These are phyloP conservation scores for Kobus ellipsiprymnus DNA, from an alignment of 2,113 vertebrate genomes.

Conservation along the genomic window DNA sequence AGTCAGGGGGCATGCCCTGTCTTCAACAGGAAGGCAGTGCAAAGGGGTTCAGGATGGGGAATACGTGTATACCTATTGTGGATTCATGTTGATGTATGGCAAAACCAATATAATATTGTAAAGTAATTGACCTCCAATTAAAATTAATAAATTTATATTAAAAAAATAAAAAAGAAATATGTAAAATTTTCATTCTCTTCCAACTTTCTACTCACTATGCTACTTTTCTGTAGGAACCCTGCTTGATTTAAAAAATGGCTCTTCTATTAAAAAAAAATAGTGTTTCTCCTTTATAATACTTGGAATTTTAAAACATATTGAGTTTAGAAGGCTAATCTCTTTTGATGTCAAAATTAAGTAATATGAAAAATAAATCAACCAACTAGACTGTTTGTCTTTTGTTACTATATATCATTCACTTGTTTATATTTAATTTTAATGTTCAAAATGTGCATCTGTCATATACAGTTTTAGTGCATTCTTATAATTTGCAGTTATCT, in stretches of 20 bases:
- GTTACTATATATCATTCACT: neutral
- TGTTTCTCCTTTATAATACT: neutral
- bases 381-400: neutral
- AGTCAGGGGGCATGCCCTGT: neutral
- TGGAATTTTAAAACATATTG: neutral
- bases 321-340: neutral
- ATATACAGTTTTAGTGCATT: neutral
- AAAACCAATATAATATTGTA: no score
- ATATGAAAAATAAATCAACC: neutral
- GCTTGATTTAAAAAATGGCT: neutral
- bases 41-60: no score
- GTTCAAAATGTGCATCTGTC: neutral
- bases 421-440: neutral
- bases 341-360: neutral
- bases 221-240: neutral
- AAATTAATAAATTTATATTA: no score
- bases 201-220: neutral
- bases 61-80: no score
- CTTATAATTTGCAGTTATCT: neutral
- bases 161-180: no score
- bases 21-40: rapidly evolving
- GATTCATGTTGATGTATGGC: no score
- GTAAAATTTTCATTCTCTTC: neutral
- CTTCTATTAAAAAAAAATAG: neutral
- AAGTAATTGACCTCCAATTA: no score